phyloP scores from a whole-genome alignment of 1,140 invertebrate genomes.

The Bombus superbus region DNA sequence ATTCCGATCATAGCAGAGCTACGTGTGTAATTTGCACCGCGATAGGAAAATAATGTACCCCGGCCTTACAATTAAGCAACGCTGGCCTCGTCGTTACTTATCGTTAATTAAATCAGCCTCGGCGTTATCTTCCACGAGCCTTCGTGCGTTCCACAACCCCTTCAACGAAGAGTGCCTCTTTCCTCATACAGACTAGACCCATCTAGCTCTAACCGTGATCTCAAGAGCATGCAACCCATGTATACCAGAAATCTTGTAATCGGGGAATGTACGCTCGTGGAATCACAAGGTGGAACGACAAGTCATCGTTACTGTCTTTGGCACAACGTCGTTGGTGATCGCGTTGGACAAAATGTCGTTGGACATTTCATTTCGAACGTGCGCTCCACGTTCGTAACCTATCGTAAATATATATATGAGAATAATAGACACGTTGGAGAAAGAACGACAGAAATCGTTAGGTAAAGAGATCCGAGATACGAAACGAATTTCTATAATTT shows the following conservation, averaged over 20 bases:
- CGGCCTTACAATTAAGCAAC: conserved; percentile 50
- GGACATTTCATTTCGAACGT: background rate
- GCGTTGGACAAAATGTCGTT: too few species aligned
- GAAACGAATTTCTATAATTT: background rate
- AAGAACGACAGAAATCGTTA: background rate
- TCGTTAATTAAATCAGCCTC: conserved; percentile 67
- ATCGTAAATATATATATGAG: too few species aligned
- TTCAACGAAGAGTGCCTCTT: background rate
- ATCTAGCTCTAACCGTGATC: background rate
- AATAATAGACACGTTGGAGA: too few species aligned
- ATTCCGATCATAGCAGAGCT: conserved; percentile 46
- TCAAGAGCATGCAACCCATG: background rate
- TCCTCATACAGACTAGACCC: background rate
- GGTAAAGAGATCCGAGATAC: background rate
- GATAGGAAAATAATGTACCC: conserved; percentile 40
- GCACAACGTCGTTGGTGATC: background rate
- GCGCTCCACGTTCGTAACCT: background rate
- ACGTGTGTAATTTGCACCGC: conserved; percentile 42
- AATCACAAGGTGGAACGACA: background rate
- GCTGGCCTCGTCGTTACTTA: conserved; percentile 61
- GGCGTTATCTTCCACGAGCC: conserved; percentile 41
- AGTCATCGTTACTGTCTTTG: background rate
- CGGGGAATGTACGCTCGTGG: background rate
- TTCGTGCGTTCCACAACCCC: conserved; percentile 24
- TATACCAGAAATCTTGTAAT: conserved; percentile 11